phyloP scores from a whole-genome alignment of 1,140 invertebrate species.

The Rhynchophorus ferrugineus region DNA sequence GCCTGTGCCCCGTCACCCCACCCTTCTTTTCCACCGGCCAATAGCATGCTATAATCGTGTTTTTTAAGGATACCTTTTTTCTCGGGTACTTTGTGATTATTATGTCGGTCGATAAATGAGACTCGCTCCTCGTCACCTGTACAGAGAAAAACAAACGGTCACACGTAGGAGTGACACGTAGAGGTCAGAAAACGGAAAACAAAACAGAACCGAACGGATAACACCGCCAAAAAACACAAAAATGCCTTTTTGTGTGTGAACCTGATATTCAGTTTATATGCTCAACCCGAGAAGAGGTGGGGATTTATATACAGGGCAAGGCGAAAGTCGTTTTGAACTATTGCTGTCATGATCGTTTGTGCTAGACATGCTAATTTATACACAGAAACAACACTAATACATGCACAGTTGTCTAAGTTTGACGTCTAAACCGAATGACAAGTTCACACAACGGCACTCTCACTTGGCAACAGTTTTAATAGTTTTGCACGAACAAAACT shows the following conservation, averaged over 20 bases:
- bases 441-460: conserved; percentile 13
- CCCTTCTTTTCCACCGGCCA: conserved; percentile 57
- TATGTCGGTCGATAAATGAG: conserved; percentile 73
- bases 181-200: no score
- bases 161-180: no score
- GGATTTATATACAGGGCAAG: conserved; percentile 4
- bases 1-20: conserved; percentile 65
- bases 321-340: not conserved
- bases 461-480: no score
- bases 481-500: no score
- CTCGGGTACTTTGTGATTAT: conserved; percentile 73
- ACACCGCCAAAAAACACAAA: conserved; percentile 10
- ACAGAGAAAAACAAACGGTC: no score
- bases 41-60: conserved; percentile 67
- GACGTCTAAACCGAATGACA: conserved; percentile 12
- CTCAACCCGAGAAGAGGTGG: conserved; percentile 1
- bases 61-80: conserved; percentile 86
- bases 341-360: not conserved
- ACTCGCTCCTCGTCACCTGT: conserved; percentile 70
- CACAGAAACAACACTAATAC: conserved; percentile 1
- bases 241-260: conserved; percentile 10
- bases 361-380: not conserved
- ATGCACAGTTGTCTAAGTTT: not conserved
- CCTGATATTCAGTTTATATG: conserved; percentile 9
- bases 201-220: no score